Percentiles rank a stretch among this genome's conserved stretches.
Conservation (phyloP, 2,113 vertebrate species). For the Cettia cetti region DNA sequence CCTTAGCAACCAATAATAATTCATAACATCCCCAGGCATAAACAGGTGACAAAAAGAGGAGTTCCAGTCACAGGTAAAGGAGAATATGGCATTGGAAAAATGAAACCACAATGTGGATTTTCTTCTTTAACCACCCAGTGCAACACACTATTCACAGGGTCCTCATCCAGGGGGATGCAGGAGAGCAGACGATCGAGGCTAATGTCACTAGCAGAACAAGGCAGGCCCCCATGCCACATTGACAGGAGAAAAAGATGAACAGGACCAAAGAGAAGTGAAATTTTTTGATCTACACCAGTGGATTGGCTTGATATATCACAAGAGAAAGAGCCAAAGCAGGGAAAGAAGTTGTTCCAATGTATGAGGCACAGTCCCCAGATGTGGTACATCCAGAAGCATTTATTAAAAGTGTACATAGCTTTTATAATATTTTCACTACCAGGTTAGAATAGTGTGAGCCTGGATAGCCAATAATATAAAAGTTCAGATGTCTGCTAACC, state of each 20-base stretch:
- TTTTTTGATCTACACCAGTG: neutral
- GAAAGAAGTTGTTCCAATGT: neutral
- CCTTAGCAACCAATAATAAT: neutral
- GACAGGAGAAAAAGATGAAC: neutral
- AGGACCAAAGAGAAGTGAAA: neutral
- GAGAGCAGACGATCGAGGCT: neutral
- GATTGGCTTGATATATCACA: neutral
- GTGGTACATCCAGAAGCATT: neutral
- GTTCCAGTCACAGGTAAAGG: neutral
- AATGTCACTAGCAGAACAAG: neutral
- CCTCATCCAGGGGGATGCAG: neutral
- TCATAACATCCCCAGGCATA: neutral
- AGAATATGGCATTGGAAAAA: neutral
- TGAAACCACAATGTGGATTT: neutral
- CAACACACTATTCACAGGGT: neutral
- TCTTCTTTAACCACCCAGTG: neutral
- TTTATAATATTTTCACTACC: neutral
- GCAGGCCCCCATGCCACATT: rapidly evolving
- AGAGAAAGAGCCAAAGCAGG: neutral
- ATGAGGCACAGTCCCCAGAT: rapidly evolving
- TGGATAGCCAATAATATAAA: neutral
- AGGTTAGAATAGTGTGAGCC: neutral
- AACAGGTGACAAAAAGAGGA: neutral
- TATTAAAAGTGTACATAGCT: neutral
- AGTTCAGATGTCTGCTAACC: neutral